These are phyloP conservation scores for Sacculina carcini DNA, from an alignment of 2,888 invertebrate genomes.

Conservation along the genomic window DNA sequence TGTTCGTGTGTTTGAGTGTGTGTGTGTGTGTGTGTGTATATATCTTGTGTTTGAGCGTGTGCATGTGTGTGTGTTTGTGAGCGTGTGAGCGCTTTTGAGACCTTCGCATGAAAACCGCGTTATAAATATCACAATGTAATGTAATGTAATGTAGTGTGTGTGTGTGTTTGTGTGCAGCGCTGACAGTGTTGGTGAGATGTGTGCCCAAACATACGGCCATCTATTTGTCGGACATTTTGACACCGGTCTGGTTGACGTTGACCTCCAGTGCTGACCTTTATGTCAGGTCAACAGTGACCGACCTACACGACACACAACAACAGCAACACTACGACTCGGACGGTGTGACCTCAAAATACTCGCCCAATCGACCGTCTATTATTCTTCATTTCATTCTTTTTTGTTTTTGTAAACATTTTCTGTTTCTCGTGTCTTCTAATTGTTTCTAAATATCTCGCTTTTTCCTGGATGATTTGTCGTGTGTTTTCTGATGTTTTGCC, in stretches of 20 bases:
- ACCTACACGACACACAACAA: constrained; percentile 28
- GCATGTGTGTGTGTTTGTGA: too few relatives aligned
- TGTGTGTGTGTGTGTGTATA: too few relatives aligned
- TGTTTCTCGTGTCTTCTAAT: neutral
- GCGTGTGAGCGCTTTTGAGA: too few relatives aligned
- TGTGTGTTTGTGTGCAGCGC: constrained; percentile 19
- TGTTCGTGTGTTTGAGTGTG: too few relatives aligned
- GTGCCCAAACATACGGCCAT: constrained; percentile 32
- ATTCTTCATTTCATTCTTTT: neutral
- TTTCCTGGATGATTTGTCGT: neutral
- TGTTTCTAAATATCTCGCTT: neutral
- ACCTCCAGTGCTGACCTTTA: constrained; percentile 37
- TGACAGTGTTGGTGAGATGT: constrained; percentile 32
- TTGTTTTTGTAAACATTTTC: neutral
- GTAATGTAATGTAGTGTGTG: too few relatives aligned
- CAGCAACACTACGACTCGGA: too few relatives aligned
- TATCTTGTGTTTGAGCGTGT: too few relatives aligned
- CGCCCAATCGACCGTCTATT: too few relatives aligned
- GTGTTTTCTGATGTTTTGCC: too few relatives aligned
- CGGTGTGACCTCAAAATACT: too few relatives aligned
- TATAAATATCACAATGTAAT: too few relatives aligned
- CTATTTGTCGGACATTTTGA: constrained; percentile 32
- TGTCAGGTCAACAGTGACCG: constrained; percentile 33
- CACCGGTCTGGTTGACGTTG: constrained; percentile 38
- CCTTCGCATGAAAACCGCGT: too few relatives aligned